Percentiles rank a stretch among this genome's conserved stretches.
phyloP scores from a whole-genome alignment of 2,888 invertebrate species.

The Dromius quadrimaculatus region DNA sequence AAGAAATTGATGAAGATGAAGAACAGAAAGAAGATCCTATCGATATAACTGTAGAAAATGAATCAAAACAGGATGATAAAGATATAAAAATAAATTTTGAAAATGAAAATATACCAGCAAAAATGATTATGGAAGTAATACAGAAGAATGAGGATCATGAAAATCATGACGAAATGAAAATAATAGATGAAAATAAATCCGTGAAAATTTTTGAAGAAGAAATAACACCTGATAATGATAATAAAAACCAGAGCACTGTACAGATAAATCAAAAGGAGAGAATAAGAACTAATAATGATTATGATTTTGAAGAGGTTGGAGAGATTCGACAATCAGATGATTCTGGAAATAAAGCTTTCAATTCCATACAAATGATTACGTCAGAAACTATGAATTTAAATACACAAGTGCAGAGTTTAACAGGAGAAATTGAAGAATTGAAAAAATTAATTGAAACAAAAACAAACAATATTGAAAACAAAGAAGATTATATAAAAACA shows the following conservation, averaged over 20 bases:
- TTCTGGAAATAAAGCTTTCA: not conserved
- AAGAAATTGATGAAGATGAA: conserved; percentile 55
- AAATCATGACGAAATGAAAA: conserved; percentile 34
- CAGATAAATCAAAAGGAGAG: not conserved
- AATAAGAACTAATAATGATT: not conserved
- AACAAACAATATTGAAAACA: conserved; percentile 42
- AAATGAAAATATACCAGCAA: not conserved
- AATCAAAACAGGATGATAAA: conserved; percentile 44
- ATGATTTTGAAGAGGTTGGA: not conserved
- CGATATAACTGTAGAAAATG: conserved; percentile 32
- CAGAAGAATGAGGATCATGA: conserved; percentile 29
- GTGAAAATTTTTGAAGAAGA: conserved; percentile 28
- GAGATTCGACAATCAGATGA: not conserved
- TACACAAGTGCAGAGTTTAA: too few species aligned
- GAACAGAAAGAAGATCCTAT: too few species aligned
- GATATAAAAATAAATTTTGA: not conserved
- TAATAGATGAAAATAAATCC: conserved; percentile 1
- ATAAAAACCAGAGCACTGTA: too few species aligned
- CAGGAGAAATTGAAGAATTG: conserved; percentile 30
- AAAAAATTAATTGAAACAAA: conserved; percentile 37
- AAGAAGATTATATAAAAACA: conserved; percentile 7
- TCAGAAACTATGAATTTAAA: too few species aligned
- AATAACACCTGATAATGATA: too few species aligned
- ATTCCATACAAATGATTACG: too few species aligned
- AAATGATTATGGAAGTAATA: conserved; percentile 6